phyloP scores from a whole-genome alignment of 2,113 vertebrate species.

The Meles meles region DNA sequence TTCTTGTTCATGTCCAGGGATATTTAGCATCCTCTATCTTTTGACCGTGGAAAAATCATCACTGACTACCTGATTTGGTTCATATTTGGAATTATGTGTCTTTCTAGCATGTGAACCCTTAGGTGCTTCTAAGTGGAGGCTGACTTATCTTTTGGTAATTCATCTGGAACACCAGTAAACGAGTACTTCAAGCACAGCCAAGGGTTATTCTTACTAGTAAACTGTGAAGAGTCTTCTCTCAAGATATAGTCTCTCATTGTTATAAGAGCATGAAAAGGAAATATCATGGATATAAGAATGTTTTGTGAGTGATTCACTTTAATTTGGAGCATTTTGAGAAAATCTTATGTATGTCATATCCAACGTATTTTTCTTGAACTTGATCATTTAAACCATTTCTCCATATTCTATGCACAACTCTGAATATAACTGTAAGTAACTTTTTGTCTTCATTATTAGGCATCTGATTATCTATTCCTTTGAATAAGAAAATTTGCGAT shows the following conservation, averaged over 20 bases:
- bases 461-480: not conserved
- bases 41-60: not conserved
- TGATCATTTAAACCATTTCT: not conserved
- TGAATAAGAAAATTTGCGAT: not conserved
- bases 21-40: not conserved
- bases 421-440: not conserved
- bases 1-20: not conserved
- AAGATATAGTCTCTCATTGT: constrained; percentile 67
- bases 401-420: not conserved
- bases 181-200: constrained; percentile 59
- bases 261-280: constrained; percentile 59
- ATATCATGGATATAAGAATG: not conserved
- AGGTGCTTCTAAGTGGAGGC: constrained; percentile 45
- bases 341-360: not conserved
- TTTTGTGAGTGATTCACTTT: constrained; percentile 11
- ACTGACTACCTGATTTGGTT: not conserved
- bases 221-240: constrained; percentile 56
- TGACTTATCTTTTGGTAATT: constrained; percentile 64
- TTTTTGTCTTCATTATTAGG: not conserved
- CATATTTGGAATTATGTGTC: not conserved
- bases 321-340: not conserved
- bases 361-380: not conserved
- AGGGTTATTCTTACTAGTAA: constrained; percentile 70
- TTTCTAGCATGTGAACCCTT: constrained; percentile 57
- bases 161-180: constrained; percentile 53